These are phyloP conservation scores for Lagocephalus sceleratus DNA, from an alignment of 2,797 vertebrate species.

Conservation along the genomic window DNA sequence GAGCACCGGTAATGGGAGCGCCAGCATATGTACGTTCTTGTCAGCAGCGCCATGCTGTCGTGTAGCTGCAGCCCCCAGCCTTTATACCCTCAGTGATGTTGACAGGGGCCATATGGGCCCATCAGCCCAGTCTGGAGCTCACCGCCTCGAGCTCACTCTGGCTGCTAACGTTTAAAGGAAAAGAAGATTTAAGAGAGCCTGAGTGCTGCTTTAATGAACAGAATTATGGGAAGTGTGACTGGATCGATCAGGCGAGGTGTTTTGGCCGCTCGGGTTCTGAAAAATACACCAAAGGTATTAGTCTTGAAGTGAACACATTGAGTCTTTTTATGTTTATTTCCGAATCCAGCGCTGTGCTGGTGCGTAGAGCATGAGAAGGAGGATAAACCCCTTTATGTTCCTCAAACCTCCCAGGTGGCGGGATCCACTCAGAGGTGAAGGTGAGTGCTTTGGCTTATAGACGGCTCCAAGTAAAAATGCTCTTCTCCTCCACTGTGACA, in stretches of 20 bases:
- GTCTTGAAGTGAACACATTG: neutral
- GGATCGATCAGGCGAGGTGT: neutral
- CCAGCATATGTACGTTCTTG: constrained; percentile 1
- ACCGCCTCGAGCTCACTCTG: neutral
- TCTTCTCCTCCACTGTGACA: constrained; percentile 37
- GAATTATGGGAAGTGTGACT: neutral
- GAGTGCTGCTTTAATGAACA: neutral
- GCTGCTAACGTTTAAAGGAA: neutral
- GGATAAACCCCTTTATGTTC: constrained; percentile 44
- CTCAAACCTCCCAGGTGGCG: constrained; percentile 25
- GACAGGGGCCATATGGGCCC: constrained; percentile 57
- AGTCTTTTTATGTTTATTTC: neutral
- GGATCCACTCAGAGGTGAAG: constrained; percentile 58
- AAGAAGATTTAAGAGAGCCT: neutral
- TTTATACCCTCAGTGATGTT: constrained; percentile 18
- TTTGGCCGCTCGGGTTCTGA: neutral
- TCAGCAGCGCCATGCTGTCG: constrained; percentile 18
- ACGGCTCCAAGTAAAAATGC: constrained; percentile 40
- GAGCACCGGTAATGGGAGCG: constrained; percentile 3
- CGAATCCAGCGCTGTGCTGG: constrained; percentile 29
- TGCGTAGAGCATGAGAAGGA: constrained; percentile 40
- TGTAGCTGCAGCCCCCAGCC: constrained; percentile 18
- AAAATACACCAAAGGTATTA: neutral
- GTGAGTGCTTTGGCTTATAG: constrained; percentile 30
- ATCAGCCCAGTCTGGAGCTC: constrained; percentile 31